Base-by-base conservation (phyloP, 2,797 vertebrate genomes). In the Cryptoprocta ferox region DNA sequence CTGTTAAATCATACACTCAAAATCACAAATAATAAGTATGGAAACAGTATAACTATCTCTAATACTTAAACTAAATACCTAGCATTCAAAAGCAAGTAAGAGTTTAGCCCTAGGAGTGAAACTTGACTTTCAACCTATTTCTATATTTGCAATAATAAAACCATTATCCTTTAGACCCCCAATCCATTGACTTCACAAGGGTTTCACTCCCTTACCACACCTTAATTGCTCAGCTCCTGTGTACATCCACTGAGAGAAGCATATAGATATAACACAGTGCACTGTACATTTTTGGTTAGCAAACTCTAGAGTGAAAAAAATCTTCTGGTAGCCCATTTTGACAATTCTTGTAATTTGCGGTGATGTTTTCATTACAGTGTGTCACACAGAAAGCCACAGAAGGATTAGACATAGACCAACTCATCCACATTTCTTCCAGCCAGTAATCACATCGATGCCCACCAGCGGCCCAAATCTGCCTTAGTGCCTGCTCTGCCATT, bases 301-400 rank as follows among this genome's bases (percentile, higher is more conserved):
- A 95, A 75, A 98, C 16, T 30, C 42, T 68, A 91, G 89, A 89
- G n/a, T 3, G 84, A 66, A 85, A 65, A 65, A 89, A 68, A 63
- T 15, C 70, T 96, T 83, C 53, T 97, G 81, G 24, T 92, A 92
- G 59, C 84, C 30, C 75, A 65, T 97, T 97, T 90, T 89, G 96
- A 97, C 71, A 95, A 97, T 80, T 98, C 92, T 98, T 95, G 65
- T 83, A 97, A 63, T 91, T 98, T 98, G 91, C 1, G 80, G 88
- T 85, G 80, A 89, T 98, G 96, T 97, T 98, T 98, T 97, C 59
- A 95, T 98, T 98, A 97, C 92, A 97, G 65, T 75, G 0, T 97
- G 91, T 96, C 80, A 89, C 50, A 97, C 28, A 86, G 95, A 71
- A 98, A 98, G 97, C 73, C 94, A 81, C 96, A 95, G 91, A 98